These are phyloP conservation scores for Choristoneura fumiferana DNA, from an alignment of 1,140 invertebrate species.

Conservation along the genomic window DNA sequence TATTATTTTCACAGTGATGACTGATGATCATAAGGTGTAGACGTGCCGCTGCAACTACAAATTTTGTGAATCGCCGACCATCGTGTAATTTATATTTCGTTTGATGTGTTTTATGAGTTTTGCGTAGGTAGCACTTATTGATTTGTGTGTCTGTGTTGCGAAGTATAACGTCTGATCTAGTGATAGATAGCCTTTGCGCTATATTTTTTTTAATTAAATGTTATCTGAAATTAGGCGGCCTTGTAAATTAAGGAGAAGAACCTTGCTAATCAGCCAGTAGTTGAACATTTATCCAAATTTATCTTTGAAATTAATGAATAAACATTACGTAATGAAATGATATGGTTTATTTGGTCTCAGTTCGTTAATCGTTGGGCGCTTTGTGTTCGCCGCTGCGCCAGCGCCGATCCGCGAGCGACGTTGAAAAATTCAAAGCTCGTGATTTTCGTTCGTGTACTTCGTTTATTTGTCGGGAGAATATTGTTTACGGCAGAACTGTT, in stretches of 20 bases:
- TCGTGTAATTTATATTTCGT: conserved; percentile 5
- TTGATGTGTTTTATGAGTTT: background rate
- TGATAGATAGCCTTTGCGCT: no score
- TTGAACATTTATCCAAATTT: conserved; percentile 16
- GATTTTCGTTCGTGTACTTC: conserved; percentile 70
- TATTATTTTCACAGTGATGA: conserved; percentile 61
- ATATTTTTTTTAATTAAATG: no score
- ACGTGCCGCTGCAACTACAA: background rate
- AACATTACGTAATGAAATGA: conserved; percentile 46
- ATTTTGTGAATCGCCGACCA: background rate
- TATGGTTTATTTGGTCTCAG: conserved; percentile 59
- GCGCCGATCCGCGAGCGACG: conserved; percentile 56
- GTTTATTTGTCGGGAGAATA: conserved; percentile 66
- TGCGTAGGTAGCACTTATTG: background rate
- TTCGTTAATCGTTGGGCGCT: conserved; percentile 61
- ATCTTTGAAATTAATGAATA: conserved; percentile 25
- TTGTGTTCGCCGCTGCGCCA: conserved; percentile 54
- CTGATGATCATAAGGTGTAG: conserved; percentile 29
- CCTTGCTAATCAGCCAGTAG: conserved; percentile 2
- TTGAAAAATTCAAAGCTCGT: conserved; percentile 72
- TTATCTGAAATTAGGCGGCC: no score
- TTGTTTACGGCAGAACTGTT: conserved; percentile 50
- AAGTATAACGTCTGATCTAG: no score
- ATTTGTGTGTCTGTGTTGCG: background rate
- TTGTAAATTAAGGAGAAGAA: background rate